Conservation (phyloP, 2,888 invertebrate genomes). For the Sthenelais limicola region DNA sequence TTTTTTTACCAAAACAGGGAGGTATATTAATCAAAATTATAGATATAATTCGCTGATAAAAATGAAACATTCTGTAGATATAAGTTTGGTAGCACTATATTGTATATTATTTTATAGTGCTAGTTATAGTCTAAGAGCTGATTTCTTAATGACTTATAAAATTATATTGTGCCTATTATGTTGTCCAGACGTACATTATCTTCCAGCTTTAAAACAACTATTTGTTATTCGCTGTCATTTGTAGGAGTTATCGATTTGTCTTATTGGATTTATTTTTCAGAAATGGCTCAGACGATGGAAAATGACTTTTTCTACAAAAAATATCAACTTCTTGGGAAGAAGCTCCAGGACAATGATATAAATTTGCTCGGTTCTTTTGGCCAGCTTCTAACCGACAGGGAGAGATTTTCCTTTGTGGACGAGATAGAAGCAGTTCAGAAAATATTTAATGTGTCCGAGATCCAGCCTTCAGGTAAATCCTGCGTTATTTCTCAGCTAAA, state of each 20-base stretch:
- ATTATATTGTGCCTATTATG: neutral
- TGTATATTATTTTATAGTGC: too few species aligned
- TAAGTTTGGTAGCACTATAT: too few species aligned
- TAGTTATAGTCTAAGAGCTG: too few species aligned
- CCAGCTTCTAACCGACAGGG: neutral
- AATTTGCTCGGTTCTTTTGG: neutral
- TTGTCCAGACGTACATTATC: neutral
- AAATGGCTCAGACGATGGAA: neutral
- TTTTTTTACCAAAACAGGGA: too few species aligned
- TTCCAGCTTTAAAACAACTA: neutral
- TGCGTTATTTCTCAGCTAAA: slow-evolving; percentile 81
- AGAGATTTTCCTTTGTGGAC: slow-evolving; percentile 6
- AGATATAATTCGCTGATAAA: too few species aligned
- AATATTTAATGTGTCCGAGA: neutral
- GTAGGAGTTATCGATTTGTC: neutral
- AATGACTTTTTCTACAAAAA: slow-evolving; percentile 17
- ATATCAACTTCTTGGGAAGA: neutral
- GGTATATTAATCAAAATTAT: too few species aligned
- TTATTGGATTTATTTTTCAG: neutral
- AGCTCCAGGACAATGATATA: slow-evolving; percentile 1
- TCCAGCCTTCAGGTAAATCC: neutral
- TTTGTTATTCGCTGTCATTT: neutral
- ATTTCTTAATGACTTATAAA: neutral
- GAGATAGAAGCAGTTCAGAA: neutral
- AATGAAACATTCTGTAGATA: too few species aligned